Evolutionary conservation across 2,888 invertebrate species (phyloP).

Genomic region (Ernsta delagoae): DNA sequence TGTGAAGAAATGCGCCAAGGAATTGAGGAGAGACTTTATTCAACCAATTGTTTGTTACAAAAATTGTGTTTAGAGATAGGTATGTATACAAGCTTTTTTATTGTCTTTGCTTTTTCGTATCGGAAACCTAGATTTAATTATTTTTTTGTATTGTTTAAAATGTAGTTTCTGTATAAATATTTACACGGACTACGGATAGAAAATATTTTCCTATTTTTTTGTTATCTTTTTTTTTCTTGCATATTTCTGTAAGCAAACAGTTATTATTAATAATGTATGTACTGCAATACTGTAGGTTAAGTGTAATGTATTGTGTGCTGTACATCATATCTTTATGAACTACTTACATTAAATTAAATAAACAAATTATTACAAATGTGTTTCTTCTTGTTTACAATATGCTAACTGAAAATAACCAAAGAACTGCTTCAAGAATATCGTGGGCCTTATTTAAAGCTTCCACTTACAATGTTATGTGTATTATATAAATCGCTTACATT

Average conservation of each 20-base stretch:
- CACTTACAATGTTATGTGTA: slow-evolving; percentile 27
- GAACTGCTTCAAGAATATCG: neutral
- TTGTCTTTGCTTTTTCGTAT: neutral
- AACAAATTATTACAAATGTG: neutral
- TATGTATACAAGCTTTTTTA: neutral
- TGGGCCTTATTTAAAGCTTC: neutral
- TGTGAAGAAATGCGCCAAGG: neutral
- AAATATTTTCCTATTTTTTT: too few species aligned
- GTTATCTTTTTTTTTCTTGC: too few species aligned
- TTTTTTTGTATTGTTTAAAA: neutral
- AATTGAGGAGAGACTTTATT: neutral
- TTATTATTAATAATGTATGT: too few species aligned
- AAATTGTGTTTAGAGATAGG: neutral
- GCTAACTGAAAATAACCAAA: neutral
- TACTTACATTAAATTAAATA: neutral
- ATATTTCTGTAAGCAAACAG: too few species aligned
- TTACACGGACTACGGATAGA: too few species aligned
- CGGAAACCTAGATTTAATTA: neutral
- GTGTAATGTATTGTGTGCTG: too few species aligned
- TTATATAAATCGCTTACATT: neutral
- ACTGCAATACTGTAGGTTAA: too few species aligned
- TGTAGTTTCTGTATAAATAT: too few species aligned
- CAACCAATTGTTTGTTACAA: neutral
- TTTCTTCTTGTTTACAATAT: neutral
- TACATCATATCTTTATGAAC: too few species aligned